Evolutionary conservation across 2,797 vertebrate species (phyloP), one percentile per base, ranked within the genome.

Genomic region (Acomys russatus): DNA sequence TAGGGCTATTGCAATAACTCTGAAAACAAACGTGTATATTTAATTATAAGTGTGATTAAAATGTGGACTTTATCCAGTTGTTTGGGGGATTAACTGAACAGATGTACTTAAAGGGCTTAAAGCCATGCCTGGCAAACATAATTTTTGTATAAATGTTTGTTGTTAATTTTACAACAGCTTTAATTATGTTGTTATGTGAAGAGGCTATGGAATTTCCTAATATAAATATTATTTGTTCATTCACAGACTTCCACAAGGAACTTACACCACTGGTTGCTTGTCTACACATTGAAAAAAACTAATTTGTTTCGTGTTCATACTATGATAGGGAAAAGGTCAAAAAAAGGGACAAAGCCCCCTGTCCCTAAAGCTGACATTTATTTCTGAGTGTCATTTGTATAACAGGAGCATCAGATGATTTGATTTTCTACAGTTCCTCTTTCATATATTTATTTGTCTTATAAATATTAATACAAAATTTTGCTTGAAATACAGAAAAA

Each of bases 31-130:
- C 20, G 77, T 61, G 30, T 35, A 61, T 68, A 84, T 92, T 92
- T 84, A 96, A 79, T 70, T 92, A 93, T 82, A 86, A 11, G 61
- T 33, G 44, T 61, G 87, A 96, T 96, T 96, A 82, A 88, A 96
- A 93, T 80, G 49, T n/a, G 56, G n/a, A 54, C 73, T 84, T 90
- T 9, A 51, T 68, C 51, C 68, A 20, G 85, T 82, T 90, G 51
- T 88, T 96, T 85, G 90, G 68, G 84, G 18, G 23, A 90, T 22
- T 96, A 90, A 88, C 73, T 76, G 38, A 79, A 73, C 84, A 77
- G 30, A 8, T 86, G 4, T 77, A 71, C 70, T 92, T 95, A 93
- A 92, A 93, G 28, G 70, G 3, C 85, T 92, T 92, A 92, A 93
- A 71, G 85, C 1, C 86, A n/a, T 77, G 33, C 8, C 71, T 96